phyloP scores from a whole-genome alignment of 2,797 vertebrate species.

The Oreochromis grahami region DNA sequence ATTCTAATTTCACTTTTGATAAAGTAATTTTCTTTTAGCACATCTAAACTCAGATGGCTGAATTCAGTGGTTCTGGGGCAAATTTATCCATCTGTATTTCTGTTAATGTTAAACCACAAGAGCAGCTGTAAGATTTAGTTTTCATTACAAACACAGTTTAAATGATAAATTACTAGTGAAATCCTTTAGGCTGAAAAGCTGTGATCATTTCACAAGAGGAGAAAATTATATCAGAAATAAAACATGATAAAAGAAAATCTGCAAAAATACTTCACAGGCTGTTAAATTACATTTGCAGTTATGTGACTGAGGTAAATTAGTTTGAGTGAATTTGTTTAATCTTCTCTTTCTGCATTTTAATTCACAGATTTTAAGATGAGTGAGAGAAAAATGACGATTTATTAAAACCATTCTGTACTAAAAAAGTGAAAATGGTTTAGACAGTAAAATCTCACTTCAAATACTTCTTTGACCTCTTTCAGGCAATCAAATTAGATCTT shows the following conservation, averaged over 20 bases:
- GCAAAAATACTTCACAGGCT: background rate
- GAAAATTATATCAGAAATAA: background rate
- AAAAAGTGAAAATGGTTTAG: background rate
- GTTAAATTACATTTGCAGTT: background rate
- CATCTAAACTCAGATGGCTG: background rate
- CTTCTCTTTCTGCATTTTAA: background rate
- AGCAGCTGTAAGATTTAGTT: background rate
- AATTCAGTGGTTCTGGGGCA: background rate
- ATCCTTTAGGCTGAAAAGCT: background rate
- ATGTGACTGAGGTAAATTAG: background rate
- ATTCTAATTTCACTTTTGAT: background rate
- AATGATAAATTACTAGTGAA: background rate
- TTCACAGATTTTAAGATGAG: background rate
- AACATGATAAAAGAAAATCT: background rate
- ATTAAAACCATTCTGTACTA: background rate
- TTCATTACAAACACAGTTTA: background rate
- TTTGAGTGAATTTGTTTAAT: background rate
- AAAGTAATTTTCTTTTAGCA: background rate
- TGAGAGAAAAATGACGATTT: background rate
- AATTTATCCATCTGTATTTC: background rate
- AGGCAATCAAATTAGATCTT: conserved; percentile 1
- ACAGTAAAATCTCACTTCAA: conserved; percentile 7
- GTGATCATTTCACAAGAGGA: background rate
- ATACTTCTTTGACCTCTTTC: conserved; percentile 37
- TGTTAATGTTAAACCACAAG: background rate